Evolutionary conservation across 2,888 invertebrate genomes (phyloP).

Genomic region (Luperina nickerlii): DNA sequence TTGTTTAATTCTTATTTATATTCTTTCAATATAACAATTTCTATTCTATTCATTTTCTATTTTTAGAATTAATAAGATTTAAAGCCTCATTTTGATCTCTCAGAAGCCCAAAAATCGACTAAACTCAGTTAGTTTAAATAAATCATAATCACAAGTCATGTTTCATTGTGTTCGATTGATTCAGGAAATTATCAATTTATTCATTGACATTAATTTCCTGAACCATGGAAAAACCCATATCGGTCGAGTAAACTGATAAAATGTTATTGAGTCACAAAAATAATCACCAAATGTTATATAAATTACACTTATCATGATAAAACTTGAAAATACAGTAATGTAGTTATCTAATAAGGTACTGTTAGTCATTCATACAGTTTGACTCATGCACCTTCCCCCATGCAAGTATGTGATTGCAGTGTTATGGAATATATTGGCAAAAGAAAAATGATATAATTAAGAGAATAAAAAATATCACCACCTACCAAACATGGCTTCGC

Average conservation of each 20-base stretch:
- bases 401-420: slow-evolving; percentile 60
- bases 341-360: slow-evolving; percentile 3
- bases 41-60: no score
- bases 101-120: not conserved
- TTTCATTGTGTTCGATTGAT: not conserved
- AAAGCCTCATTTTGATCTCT: not conserved
- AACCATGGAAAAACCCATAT: not conserved
- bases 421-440: slow-evolving; percentile 68
- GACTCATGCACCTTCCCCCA: slow-evolving; percentile 50
- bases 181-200: no score
- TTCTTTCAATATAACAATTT: no score
- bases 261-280: slow-evolving; percentile 4
- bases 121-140: not conserved
- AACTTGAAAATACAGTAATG: not conserved
- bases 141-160: not conserved
- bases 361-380: slow-evolving; percentile 45
- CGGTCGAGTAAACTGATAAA: not conserved
- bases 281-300: not conserved
- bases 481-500: not conserved
- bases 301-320: not conserved
- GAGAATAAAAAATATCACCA: not conserved
- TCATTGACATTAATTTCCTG: not conserved
- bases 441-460: slow-evolving; percentile 5
- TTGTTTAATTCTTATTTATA: not conserved
- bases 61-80: not conserved